Evolutionary conservation across 2,113 vertebrate genomes (phyloP).

Genomic region (Accipiter cooperii): DNA sequence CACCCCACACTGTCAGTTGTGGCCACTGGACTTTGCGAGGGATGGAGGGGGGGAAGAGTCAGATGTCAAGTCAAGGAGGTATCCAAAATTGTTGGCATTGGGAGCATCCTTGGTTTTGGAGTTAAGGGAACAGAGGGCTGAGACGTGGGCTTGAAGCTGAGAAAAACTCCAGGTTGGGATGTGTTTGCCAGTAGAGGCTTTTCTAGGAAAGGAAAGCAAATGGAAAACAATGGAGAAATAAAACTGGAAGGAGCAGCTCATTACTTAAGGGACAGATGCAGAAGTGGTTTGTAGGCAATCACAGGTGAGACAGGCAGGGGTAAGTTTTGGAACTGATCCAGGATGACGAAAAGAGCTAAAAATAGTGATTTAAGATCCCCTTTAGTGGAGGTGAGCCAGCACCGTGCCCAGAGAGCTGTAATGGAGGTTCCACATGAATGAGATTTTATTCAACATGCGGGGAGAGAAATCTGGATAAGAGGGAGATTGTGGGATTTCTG

Average conservation of each 20-base stretch:
- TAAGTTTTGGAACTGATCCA: not conserved
- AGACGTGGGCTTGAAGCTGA: accelerated
- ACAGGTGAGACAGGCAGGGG: not conserved
- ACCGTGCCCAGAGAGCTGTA: not conserved
- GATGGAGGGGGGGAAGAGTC: accelerated
- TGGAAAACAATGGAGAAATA: not conserved
- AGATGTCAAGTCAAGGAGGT: not conserved
- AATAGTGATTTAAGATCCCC: not conserved
- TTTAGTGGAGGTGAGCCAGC: not conserved
- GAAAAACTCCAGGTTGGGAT: not conserved
- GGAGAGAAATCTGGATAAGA: not conserved
- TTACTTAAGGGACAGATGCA: not conserved
- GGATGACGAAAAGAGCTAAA: not conserved
- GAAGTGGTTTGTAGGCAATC: not conserved
- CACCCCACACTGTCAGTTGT: not conserved
- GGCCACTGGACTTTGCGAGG: not conserved
- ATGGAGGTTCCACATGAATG: not conserved
- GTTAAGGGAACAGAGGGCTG: not conserved
- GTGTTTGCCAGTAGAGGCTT: not conserved
- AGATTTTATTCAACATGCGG: not conserved
- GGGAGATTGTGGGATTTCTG: not conserved
- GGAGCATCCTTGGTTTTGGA: not conserved
- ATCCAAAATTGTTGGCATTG: not conserved
- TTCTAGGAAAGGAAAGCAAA: not conserved
- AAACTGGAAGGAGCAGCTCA: not conserved